Percentiles rank a stretch among this genome's conserved stretches.
Conservation (phyloP, 2,888 invertebrate species). For the Cabera pusaria region DNA sequence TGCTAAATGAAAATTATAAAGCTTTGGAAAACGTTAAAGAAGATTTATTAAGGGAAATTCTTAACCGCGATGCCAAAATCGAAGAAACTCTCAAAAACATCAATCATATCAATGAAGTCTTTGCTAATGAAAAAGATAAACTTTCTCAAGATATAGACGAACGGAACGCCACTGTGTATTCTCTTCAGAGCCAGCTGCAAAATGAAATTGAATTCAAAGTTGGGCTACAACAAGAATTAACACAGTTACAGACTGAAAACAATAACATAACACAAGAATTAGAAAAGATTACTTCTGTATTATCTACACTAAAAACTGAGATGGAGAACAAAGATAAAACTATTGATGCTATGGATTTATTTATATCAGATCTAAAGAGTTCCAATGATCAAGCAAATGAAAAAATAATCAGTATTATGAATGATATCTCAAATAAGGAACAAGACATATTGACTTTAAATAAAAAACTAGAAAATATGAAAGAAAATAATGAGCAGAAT, state of each 20-base stretch:
- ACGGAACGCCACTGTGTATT: conserved; percentile 47
- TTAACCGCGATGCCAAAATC: conserved; percentile 41
- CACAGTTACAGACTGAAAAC: conserved; percentile 38
- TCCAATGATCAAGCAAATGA: conserved; percentile 36
- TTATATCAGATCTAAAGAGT: conserved; percentile 40
- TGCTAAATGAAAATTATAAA: conserved; percentile 42
- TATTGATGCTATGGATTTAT: conserved; percentile 40
- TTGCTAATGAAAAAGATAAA: conserved; percentile 46
- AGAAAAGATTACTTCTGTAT: conserved; percentile 34
- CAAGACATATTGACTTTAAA: conserved; percentile 34
- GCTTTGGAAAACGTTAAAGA: conserved; percentile 44
- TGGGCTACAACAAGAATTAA: conserved; percentile 46
- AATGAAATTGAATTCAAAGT: conserved; percentile 58
- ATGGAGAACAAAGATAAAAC: conserved; percentile 43
- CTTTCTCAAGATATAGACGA: conserved; percentile 51
- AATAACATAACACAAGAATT: conserved; percentile 36
- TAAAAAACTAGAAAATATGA: conserved; percentile 35
- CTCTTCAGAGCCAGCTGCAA: conserved; percentile 55
- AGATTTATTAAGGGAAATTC: conserved; percentile 45
- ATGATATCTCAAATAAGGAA: conserved; percentile 37
- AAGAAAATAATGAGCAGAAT: conserved; percentile 34
- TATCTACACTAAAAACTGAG: conserved; percentile 33
- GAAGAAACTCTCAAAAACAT: conserved; percentile 46
- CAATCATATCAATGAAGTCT: conserved; percentile 42
- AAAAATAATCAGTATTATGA: conserved; percentile 31